Evolutionary conservation across 2,888 invertebrate species (phyloP).

Genomic region (Torymus texanus): DNA sequence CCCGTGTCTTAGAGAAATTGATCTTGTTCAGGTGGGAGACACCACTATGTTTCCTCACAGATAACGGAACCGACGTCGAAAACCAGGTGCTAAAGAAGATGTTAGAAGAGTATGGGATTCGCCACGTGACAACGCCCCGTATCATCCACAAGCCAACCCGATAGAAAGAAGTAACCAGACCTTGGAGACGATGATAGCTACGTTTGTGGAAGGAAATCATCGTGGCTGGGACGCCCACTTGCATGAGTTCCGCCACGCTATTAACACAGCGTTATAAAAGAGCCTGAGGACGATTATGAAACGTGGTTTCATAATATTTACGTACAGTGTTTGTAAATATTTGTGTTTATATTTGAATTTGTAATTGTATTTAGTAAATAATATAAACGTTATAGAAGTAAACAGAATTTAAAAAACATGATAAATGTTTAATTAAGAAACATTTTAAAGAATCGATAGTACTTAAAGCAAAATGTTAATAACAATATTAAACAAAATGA

Average conservation of each 20-base stretch:
- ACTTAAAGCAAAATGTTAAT: too few relatives aligned
- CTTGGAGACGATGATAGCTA: slow-evolving; percentile 57
- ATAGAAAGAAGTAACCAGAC: slow-evolving; percentile 59
- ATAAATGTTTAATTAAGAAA: too few relatives aligned
- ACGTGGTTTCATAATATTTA: too few relatives aligned
- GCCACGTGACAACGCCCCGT: slow-evolving; percentile 47
- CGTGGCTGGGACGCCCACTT: neutral
- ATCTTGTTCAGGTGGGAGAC: slow-evolving; percentile 13
- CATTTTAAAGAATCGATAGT: too few relatives aligned
- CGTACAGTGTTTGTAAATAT: too few relatives aligned
- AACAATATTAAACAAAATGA: too few relatives aligned
- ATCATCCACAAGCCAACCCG: slow-evolving; percentile 62
- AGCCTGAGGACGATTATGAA: too few relatives aligned
- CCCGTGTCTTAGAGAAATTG: slow-evolving; percentile 2
- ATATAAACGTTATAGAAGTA: too few relatives aligned
- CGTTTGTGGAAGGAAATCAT: slow-evolving; percentile 57
- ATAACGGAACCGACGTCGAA: slow-evolving; percentile 18
- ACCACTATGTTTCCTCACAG: slow-evolving; percentile 6
- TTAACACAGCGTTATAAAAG: too few relatives aligned
- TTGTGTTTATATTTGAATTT: too few relatives aligned
- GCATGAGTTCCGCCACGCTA: neutral
- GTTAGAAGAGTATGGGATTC: slow-evolving; percentile 38
- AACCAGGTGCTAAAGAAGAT: slow-evolving; percentile 4
- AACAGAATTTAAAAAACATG: too few relatives aligned
- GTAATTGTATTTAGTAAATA: too few relatives aligned